Conservation (phyloP, 2,113 vertebrate genomes). For the Gila orcuttii region DNA sequence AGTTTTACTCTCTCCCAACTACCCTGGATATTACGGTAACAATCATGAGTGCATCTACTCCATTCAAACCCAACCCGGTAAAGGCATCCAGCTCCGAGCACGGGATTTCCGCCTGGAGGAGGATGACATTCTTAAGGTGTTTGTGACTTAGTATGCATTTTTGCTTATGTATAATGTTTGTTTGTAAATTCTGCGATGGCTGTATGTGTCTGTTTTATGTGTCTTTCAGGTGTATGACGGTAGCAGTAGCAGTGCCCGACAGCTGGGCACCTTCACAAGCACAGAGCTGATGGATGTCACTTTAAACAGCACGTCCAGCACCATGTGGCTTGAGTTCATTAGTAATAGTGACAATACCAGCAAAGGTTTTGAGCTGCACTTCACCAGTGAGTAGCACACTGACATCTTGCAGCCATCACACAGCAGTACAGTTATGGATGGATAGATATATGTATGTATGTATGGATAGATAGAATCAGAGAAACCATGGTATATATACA, state of each 20-base stretch:
- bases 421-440: background rate
- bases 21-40: slow-evolving; percentile 93
- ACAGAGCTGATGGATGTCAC: slow-evolving; percentile 84
- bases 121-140: slow-evolving; percentile 89
- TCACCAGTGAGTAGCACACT: slow-evolving; percentile 85
- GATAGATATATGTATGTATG: background rate
- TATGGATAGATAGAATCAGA: too few species aligned
- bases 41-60: slow-evolving; percentile 99
- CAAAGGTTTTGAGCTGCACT: slow-evolving; percentile 94
- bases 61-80: slow-evolving; percentile 96
- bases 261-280: slow-evolving; percentile 87
- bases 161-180: background rate
- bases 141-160: slow-evolving; percentile 12
- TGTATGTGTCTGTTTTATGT: slow-evolving; percentile 24
- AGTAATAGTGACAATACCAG: slow-evolving; percentile 88
- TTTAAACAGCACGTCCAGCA: slow-evolving; percentile 96
- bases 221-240: slow-evolving; percentile 90
- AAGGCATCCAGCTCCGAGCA: slow-evolving; percentile 93
- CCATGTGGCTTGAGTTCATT: slow-evolving; percentile 95
- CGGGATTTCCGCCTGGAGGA: slow-evolving; percentile 88
- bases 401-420: slow-evolving; percentile 7
- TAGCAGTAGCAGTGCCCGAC: slow-evolving; percentile 86
- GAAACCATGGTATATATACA: too few species aligned
- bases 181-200: background rate
- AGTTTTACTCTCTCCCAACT: slow-evolving; percentile 95